Evolutionary conservation across 2,888 invertebrate genomes (phyloP).

Genomic region (Serripes groenlandicus): DNA sequence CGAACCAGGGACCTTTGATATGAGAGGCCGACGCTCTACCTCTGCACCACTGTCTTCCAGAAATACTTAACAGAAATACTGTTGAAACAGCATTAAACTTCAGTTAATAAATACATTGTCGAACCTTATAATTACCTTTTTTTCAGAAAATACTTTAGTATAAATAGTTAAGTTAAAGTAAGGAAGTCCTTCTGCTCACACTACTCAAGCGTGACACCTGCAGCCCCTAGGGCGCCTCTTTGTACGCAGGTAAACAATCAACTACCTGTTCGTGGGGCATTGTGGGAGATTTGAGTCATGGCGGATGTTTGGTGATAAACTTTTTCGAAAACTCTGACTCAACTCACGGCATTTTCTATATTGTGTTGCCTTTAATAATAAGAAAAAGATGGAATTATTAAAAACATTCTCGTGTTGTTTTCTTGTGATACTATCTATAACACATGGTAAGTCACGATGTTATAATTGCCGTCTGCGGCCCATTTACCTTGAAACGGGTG

Average conservation of each 20-base stretch:
- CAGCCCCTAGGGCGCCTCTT: slow-evolving; percentile 46
- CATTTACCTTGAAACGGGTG: slow-evolving; percentile 23
- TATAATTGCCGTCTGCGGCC: neutral
- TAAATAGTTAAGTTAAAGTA: too few relatives aligned
- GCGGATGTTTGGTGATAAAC: slow-evolving; percentile 55
- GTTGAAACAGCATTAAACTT: too few relatives aligned
- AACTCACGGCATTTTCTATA: slow-evolving; percentile 13
- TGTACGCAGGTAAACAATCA: slow-evolving; percentile 59
- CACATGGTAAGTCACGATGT: slow-evolving; percentile 10
- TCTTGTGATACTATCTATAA: neutral
- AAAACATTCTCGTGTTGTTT: neutral
- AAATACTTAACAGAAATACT: too few relatives aligned
- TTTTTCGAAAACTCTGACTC: slow-evolving; percentile 51
- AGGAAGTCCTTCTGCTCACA: too few relatives aligned
- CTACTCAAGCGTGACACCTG: slow-evolving; percentile 12
- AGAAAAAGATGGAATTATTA: slow-evolving; percentile 11
- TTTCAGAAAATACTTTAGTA: too few relatives aligned
- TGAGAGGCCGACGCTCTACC: too few relatives aligned
- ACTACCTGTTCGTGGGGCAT: slow-evolving; percentile 46
- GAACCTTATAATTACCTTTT: too few relatives aligned
- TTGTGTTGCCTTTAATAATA: slow-evolving; percentile 3
- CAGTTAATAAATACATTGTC: too few relatives aligned
- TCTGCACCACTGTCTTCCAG: too few relatives aligned
- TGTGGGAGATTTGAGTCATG: slow-evolving; percentile 66
- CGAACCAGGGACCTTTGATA: too few relatives aligned